phyloP scores from a whole-genome alignment of 2,888 invertebrate species.

The Macaria notata region DNA sequence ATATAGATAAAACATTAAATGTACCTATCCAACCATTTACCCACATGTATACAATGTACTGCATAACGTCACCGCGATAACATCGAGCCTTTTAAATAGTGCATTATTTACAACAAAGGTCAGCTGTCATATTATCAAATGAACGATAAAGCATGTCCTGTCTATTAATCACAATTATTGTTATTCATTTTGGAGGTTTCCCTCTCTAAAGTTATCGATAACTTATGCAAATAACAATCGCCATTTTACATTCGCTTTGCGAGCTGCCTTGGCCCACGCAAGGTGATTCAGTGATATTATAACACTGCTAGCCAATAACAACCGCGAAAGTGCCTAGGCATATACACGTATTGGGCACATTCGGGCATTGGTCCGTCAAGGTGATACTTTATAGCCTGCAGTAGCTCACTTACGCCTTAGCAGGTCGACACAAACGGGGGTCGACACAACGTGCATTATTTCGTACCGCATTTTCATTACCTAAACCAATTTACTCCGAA shows the following conservation, averaged over 20 bases:
- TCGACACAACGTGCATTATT: too few species aligned
- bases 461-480: too few species aligned
- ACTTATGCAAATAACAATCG: constrained; percentile 56
- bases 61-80: constrained; percentile 13
- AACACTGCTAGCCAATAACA: constrained; percentile 68
- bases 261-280: constrained; percentile 75
- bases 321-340: constrained; percentile 69
- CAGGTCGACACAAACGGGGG: neutral
- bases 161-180: neutral
- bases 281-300: constrained; percentile 77
- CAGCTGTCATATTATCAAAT: constrained; percentile 20
- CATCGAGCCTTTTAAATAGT: constrained; percentile 16
- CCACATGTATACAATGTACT: too few species aligned
- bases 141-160: constrained; percentile 12
- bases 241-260: constrained; percentile 73
- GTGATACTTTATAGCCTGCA: constrained; percentile 15
- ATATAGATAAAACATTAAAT: too few species aligned
- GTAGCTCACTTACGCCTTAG: neutral
- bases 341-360: constrained; percentile 54
- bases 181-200: constrained; percentile 19
- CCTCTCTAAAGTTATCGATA: constrained; percentile 16
- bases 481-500: too few species aligned
- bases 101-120: constrained; percentile 7
- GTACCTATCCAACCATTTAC: too few species aligned
- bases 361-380: constrained; percentile 25